Evolutionary conservation across 2,888 invertebrate species (phyloP).

Genomic region (Polydesmus complanatus): DNA sequence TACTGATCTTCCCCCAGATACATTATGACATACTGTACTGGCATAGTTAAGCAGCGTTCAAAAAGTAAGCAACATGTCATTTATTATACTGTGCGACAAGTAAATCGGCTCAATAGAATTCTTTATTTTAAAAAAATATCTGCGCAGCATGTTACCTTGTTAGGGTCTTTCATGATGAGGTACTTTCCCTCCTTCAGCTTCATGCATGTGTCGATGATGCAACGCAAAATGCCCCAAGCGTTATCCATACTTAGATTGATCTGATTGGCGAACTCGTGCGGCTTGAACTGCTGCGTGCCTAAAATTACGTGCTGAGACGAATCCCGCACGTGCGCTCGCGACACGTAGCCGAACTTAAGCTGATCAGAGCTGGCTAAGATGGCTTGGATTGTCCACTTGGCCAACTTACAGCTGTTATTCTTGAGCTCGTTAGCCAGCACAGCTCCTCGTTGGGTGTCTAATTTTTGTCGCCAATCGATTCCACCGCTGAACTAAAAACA

Average conservation of each 20-base stretch:
- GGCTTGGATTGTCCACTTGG: constrained; percentile 96
- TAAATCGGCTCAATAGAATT: too few relatives aligned
- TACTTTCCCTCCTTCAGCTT: constrained; percentile 90
- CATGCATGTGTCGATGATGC: constrained; percentile 93
- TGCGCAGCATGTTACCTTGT: constrained; percentile 46
- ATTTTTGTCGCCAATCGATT: constrained; percentile 94
- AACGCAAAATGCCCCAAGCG: constrained; percentile 95
- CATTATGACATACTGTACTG: neutral
- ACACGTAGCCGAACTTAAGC: constrained; percentile 94
- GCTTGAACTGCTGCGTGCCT: constrained; percentile 95
- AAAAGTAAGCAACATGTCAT: neutral
- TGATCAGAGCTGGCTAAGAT: constrained; percentile 90
- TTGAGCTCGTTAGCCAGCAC: constrained; percentile 95
- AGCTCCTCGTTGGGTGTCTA: constrained; percentile 95
- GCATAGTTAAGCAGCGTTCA: too few relatives aligned
- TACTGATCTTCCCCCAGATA: too few relatives aligned
- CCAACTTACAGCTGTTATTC: constrained; percentile 98
- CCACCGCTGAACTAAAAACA: constrained; percentile 59
- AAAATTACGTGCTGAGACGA: constrained; percentile 91
- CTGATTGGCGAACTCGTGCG: constrained; percentile 94
- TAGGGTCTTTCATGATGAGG: constrained; percentile 96
- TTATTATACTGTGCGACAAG: too few relatives aligned
- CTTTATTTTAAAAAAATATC: too few relatives aligned
- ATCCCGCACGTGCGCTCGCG: constrained; percentile 80
- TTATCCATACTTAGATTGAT: constrained; percentile 99